Conservation (phyloP, 2,113 vertebrate genomes). For the Odobenus rosmarus region DNA sequence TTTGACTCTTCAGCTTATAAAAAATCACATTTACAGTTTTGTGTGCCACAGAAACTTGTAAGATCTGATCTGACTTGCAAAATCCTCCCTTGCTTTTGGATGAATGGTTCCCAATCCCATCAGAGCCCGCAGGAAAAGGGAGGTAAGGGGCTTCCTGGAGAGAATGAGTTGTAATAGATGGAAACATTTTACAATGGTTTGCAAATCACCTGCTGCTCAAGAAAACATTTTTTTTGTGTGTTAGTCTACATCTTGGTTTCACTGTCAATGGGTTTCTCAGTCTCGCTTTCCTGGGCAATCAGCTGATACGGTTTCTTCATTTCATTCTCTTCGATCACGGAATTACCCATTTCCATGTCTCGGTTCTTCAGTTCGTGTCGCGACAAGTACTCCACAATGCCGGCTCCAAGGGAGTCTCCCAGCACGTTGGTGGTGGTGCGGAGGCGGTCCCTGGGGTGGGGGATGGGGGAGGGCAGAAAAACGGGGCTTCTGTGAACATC, state of each 20-base stretch:
- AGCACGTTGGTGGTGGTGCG: constrained; percentile 96
- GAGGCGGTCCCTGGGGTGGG: constrained; percentile 91
- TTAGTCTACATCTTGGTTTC: constrained; percentile 96
- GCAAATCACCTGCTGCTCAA: constrained; percentile 51
- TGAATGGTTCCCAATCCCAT: constrained; percentile 74
- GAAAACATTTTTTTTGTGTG: neutral
- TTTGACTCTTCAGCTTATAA: constrained; percentile 75
- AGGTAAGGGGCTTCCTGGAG: constrained; percentile 63
- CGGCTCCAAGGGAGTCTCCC: constrained; percentile 96
- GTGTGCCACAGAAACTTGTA: constrained; percentile 57
- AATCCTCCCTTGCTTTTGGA: constrained; percentile 75
- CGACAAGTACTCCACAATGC: constrained; percentile 96
- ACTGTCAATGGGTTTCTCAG: constrained; percentile 88
- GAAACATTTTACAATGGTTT: constrained; percentile 54
- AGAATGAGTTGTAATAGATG: constrained; percentile 48
- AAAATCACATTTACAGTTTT: constrained; percentile 66
- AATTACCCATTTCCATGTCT: constrained; percentile 93
- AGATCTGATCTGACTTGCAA: constrained; percentile 57
- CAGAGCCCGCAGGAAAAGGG: constrained; percentile 59
- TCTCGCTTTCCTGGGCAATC: constrained; percentile 92
- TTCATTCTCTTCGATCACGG: constrained; percentile 93
- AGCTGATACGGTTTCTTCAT: constrained; percentile 95
- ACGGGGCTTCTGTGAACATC: neutral
- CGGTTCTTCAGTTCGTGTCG: constrained; percentile 91
- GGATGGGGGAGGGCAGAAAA: neutral